These are phyloP conservation scores for Nasonia giraulti DNA, from an alignment of 1,140 invertebrate genomes.

Conservation along the genomic window DNA sequence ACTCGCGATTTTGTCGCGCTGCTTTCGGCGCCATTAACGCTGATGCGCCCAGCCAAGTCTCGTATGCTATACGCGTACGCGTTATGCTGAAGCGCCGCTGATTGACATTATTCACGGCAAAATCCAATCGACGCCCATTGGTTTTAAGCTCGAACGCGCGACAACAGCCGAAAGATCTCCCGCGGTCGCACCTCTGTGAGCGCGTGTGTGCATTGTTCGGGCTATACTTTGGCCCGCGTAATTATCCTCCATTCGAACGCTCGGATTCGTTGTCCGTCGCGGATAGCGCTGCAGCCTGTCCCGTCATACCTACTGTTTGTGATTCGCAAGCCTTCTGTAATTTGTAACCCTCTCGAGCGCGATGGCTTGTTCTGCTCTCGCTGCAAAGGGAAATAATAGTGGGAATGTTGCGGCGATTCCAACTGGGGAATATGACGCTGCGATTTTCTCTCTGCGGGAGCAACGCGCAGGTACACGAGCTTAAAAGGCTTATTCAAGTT, in stretches of 20 bases:
- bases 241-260: constrained; percentile 12
- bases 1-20: too few species aligned
- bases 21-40: too few species aligned
- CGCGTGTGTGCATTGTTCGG: not conserved
- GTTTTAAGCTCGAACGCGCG: constrained; percentile 5
- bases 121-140: not conserved
- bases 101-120: constrained; percentile 39
- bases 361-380: not conserved
- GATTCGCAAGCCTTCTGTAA: constrained; percentile 11
- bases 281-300: not conserved
- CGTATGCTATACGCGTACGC: not conserved
- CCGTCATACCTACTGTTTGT: constrained; percentile 23
- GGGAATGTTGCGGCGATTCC: not conserved
- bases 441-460: too few species aligned
- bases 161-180: not conserved
- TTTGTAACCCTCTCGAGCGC: not conserved
- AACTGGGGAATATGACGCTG: too few species aligned
- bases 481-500: too few species aligned
- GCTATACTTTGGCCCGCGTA: not conserved
- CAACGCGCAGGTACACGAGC: too few species aligned
- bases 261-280: not conserved
- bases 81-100: not conserved
- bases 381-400: not conserved
- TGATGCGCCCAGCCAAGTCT: too few species aligned
- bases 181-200: too few species aligned